Percentiles rank a stretch among this genome's conserved stretches.
Evolutionary conservation across 1,140 invertebrate species (phyloP).

Genomic region (Formica exsecta): DNA sequence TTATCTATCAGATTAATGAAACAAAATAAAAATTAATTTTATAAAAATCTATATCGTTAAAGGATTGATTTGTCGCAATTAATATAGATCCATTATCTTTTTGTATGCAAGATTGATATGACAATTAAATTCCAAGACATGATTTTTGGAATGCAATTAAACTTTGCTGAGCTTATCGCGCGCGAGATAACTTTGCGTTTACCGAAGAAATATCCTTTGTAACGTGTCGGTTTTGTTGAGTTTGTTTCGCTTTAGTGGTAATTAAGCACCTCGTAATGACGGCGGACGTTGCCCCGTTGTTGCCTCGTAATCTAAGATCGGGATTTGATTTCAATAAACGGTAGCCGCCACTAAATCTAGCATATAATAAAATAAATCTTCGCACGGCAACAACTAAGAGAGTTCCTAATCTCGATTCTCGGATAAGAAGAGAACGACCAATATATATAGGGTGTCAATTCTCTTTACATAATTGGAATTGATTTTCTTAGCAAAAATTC

Average conservation of each 20-base stretch:
- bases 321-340: constrained; percentile 68
- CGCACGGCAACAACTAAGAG: neutral
- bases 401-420: constrained; percentile 40
- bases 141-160: constrained; percentile 25
- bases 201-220: constrained; percentile 16
- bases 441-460: neutral
- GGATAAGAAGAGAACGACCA: constrained; percentile 46
- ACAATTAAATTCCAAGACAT: neutral
- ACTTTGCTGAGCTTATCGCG: neutral
- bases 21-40: neutral
- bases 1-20: neutral
- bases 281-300: constrained; percentile 52
- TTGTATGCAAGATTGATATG: neutral
- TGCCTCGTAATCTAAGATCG: constrained; percentile 60
- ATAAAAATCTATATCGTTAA: neutral
- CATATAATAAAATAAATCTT: constrained; percentile 77
- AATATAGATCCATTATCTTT: neutral
- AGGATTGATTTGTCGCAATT: neutral
- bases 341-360: constrained; percentile 74
- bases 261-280: constrained; percentile 32
- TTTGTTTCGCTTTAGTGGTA: constrained; percentile 24
- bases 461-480: neutral
- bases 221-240: constrained; percentile 6
- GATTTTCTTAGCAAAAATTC: neutral
- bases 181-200: constrained; percentile 17